Evolutionary conservation across 2,797 vertebrate genomes (phyloP), one percentile per base, ranked within the genome.

Genomic region (Ciconia nigra): DNA sequence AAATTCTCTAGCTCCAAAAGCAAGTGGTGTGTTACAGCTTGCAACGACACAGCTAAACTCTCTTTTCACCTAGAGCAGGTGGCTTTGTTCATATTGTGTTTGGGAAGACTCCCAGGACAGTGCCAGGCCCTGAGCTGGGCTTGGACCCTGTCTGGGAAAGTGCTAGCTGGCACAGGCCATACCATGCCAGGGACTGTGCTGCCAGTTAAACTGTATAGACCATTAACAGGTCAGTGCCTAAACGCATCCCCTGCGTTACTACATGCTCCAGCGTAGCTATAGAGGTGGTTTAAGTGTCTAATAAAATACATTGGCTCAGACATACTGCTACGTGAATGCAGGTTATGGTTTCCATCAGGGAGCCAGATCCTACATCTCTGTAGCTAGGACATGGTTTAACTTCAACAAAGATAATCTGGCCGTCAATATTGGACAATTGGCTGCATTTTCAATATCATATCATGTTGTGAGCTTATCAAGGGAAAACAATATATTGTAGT

Each of bases 401-500:
- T 35, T 57, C 61, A 66, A 44, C 72, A 90, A 39, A 78, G 44
- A 78, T 22, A 81, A 83, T 52, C 37, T 81, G 44, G 31, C 57
- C 37, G 42, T 26, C 26, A 41, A 2, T 63, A 57, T 5, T 22
- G 28, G 33, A 57, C 9, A 78, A 42, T 5, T 76, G 17, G 39
- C 25, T 87, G 42, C 29, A 35, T 80, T 90, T 93, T 80, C 44
- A 84, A 15, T 44, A 72, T 59, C 18, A 8, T 39, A 33, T 51
- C 35, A 35, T 0, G 0, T 18, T 78, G 21, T 55, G 10, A 79
- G 5, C 3, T 1, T 59, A 82, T 58, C 15, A 58, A 70, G 4
- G 28, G 28, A 92, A 92, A 90, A 69, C 7, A 39, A 29, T 58
- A 76, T 51, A 72, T 58, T 88, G 33, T 21, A 51, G 35, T 55